Conservation (phyloP, 1,140 invertebrate species). For the Drosophila oshimai region DNA sequence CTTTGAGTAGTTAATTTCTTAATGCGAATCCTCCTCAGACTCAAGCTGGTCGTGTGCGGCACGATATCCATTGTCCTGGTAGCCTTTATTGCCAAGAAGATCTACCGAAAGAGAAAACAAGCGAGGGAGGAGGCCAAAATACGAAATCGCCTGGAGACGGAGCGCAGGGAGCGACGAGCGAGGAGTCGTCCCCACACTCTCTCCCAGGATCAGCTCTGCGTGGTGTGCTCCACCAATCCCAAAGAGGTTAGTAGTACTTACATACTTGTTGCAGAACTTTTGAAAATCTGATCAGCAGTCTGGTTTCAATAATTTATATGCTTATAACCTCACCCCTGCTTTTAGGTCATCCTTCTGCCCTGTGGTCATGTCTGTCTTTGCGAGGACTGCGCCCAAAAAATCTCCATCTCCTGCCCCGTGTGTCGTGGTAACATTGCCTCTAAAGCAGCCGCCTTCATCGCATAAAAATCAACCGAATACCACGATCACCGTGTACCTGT, state of each 20-base stretch:
- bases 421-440: constrained; percentile 87
- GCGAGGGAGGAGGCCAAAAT: constrained; percentile 85
- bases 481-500: constrained; percentile 38
- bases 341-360: constrained; percentile 89
- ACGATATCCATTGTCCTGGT: constrained; percentile 87
- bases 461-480: constrained; percentile 71
- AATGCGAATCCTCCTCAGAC: constrained; percentile 14
- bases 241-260: constrained; percentile 84
- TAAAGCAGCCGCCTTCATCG: constrained; percentile 88
- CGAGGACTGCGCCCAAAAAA: constrained; percentile 90
- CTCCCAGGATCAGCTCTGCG: constrained; percentile 87
- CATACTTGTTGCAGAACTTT: too few species aligned
- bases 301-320: too few species aligned
- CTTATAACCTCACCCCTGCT: background rate
- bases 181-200: constrained; percentile 86
- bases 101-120: constrained; percentile 84
- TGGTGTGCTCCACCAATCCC: constrained; percentile 90
- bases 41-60: constrained; percentile 85
- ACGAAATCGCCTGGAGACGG: constrained; percentile 85
- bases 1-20: too few species aligned
- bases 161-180: constrained; percentile 86
- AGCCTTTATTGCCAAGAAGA: constrained; percentile 86
- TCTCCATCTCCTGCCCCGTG: constrained; percentile 87
- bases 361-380: constrained; percentile 93
- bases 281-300: background rate